A percentile compares a stretch with the other conserved stretches of the same genome.
Conservation (phyloP, 2,888 invertebrate species). For the Philopedon plagiatum region DNA sequence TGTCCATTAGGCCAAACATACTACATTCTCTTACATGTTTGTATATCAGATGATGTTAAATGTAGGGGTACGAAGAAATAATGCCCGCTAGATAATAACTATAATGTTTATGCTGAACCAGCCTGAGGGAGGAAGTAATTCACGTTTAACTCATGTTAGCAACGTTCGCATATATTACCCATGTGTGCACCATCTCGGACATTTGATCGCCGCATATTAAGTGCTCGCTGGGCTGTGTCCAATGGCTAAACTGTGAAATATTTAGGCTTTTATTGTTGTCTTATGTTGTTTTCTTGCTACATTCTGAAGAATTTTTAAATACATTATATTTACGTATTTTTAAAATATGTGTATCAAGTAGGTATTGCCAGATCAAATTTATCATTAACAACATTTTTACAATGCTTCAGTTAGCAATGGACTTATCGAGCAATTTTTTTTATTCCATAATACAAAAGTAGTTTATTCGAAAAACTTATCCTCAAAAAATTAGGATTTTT, state of each 20-base stretch:
- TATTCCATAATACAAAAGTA: too few relatives aligned
- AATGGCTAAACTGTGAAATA: constrained; percentile 18
- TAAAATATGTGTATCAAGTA: too few relatives aligned
- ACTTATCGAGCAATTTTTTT: too few relatives aligned
- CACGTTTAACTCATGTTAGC: constrained; percentile 53
- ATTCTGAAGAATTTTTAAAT: neutral
- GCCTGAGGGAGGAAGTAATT: constrained; percentile 54
- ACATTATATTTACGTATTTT: neutral
- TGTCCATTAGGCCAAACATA: neutral
- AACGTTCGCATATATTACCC: constrained; percentile 54
- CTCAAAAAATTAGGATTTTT: too few relatives aligned
- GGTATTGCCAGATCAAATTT: too few relatives aligned
- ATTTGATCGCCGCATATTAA: constrained; percentile 27
- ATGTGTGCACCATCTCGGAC: constrained; percentile 24
- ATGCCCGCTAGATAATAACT: constrained; percentile 55
- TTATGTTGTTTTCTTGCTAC: neutral
- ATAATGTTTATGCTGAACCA: constrained; percentile 55
- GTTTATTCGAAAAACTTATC: too few relatives aligned
- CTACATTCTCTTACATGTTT: constrained; percentile 33
- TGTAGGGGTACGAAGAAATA: constrained; percentile 51
- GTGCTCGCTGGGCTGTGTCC: constrained; percentile 2
- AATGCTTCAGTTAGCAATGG: too few relatives aligned
- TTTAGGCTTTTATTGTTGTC: constrained; percentile 1
- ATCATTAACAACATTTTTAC: too few relatives aligned
- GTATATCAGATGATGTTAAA: constrained; percentile 51